Conservation (phyloP, 2,113 vertebrate species). For the Myotis lucifugus region DNA sequence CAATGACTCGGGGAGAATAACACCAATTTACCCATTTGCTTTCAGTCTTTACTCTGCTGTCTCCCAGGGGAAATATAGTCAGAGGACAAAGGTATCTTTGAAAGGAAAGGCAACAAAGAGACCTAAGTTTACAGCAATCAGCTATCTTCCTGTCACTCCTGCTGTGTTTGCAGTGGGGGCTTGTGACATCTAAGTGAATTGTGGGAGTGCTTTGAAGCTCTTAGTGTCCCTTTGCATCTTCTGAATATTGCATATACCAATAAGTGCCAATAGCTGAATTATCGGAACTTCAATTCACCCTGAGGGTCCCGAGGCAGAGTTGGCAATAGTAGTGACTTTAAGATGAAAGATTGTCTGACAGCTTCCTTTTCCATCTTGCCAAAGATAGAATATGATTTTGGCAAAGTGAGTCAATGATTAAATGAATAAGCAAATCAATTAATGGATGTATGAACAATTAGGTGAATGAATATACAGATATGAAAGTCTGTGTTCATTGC, state of each 20-base stretch:
- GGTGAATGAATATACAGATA: rapidly evolving
- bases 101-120: not conserved
- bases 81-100: not conserved
- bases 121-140: rapidly evolving
- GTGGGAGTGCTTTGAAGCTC: slow-evolving; percentile 6
- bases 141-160: not conserved
- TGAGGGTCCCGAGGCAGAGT: not conserved
- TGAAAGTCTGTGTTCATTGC: not conserved
- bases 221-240: slow-evolving; percentile 48
- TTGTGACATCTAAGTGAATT: not conserved
- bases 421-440: not conserved
- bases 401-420: not conserved
- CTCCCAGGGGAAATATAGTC: not conserved
- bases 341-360: not conserved
- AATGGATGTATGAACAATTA: not conserved
- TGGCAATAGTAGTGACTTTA: not conserved
- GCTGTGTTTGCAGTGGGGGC: not conserved
- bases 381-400: not conserved
- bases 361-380: not conserved
- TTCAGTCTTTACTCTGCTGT: not conserved
- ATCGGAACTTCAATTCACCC: not conserved
- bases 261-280: slow-evolving; percentile 24
- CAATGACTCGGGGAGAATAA: not conserved
- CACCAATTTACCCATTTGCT: not conserved
- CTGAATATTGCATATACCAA: not conserved